phyloP scores from a whole-genome alignment of 1,140 invertebrate genomes.

The Sycophila sp. region DNA sequence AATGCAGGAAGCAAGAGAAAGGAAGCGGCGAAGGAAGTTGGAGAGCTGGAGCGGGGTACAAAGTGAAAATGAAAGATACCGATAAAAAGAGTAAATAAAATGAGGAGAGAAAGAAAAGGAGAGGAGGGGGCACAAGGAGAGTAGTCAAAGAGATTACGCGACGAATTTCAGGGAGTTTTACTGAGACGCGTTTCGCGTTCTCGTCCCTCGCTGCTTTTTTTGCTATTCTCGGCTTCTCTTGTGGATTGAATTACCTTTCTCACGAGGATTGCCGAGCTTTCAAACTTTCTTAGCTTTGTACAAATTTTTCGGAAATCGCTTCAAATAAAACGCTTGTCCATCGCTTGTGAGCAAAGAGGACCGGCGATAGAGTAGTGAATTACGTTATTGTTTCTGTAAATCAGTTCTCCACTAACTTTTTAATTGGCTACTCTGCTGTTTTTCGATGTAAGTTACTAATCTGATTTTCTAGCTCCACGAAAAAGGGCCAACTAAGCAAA shows the following conservation, averaged over 20 bases:
- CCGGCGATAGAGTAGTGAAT: no score
- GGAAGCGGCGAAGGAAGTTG: background rate
- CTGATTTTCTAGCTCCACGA: no score
- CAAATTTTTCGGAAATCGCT: background rate
- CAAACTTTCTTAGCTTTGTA: background rate
- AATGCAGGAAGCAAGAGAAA: background rate
- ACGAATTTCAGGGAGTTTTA: constrained; percentile 37
- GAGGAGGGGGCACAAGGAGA: constrained; percentile 21
- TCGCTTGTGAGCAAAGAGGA: no score
- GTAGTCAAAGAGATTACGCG: constrained; percentile 28
- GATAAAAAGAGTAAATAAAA: constrained; percentile 28
- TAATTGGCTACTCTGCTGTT: no score
- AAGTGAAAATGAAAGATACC: constrained; percentile 36
- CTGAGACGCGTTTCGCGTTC: background rate
- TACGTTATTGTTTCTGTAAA: no score
- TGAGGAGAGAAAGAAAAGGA: background rate
- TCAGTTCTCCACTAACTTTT: no score
- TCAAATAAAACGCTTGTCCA: background rate
- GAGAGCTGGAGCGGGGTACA: constrained; percentile 4
- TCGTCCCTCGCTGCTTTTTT: background rate
- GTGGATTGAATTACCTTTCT: constrained; percentile 15
- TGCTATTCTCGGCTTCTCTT: background rate
- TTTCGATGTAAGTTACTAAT: no score
- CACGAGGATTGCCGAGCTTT: background rate
- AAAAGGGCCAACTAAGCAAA: no score